Percentiles rank a stretch among this genome's conserved stretches.
phyloP scores from a whole-genome alignment of 2,797 vertebrate genomes.

The Chelon labrosus region DNA sequence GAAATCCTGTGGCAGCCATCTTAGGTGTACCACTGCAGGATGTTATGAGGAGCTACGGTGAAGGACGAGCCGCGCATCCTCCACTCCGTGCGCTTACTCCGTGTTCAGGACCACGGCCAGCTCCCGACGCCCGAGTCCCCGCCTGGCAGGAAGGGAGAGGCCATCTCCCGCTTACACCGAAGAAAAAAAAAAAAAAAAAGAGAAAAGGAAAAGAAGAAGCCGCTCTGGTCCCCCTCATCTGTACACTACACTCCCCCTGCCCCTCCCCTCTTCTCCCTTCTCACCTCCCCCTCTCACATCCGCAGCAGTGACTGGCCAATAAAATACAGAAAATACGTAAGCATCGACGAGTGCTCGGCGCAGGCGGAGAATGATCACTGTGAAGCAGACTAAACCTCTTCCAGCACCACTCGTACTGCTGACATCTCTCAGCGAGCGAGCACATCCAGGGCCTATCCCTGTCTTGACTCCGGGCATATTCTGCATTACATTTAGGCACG shows the following conservation, averaged over 20 bases:
- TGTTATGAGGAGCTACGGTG: slow-evolving; percentile 36
- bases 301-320: slow-evolving; percentile 89
- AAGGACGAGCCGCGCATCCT: slow-evolving; percentile 48
- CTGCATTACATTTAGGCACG: slow-evolving; percentile 22
- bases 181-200: neutral
- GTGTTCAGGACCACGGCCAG: slow-evolving; percentile 84
- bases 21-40: slow-evolving; percentile 73
- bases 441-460: slow-evolving; percentile 54
- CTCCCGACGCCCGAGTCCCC: slow-evolving; percentile 55
- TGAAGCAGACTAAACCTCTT: slow-evolving; percentile 78
- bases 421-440: slow-evolving; percentile 69
- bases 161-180: slow-evolving; percentile 75
- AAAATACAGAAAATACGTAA: slow-evolving; percentile 88
- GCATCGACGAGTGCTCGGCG: slow-evolving; percentile 87
- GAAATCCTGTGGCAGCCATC: slow-evolving; percentile 77
- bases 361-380: slow-evolving; percentile 88
- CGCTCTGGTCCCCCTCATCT: slow-evolving; percentile 64
- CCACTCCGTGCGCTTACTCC: neutral
- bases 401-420: slow-evolving; percentile 82
- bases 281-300: slow-evolving; percentile 76
- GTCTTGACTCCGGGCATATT: slow-evolving; percentile 42
- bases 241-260: slow-evolving; percentile 53
- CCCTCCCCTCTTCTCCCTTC: slow-evolving; percentile 58
- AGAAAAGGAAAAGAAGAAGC: slow-evolving; percentile 36
- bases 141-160: slow-evolving; percentile 77